Conservation (phyloP, 2,888 invertebrate species). For the Euspilapteryx auroguttella region DNA sequence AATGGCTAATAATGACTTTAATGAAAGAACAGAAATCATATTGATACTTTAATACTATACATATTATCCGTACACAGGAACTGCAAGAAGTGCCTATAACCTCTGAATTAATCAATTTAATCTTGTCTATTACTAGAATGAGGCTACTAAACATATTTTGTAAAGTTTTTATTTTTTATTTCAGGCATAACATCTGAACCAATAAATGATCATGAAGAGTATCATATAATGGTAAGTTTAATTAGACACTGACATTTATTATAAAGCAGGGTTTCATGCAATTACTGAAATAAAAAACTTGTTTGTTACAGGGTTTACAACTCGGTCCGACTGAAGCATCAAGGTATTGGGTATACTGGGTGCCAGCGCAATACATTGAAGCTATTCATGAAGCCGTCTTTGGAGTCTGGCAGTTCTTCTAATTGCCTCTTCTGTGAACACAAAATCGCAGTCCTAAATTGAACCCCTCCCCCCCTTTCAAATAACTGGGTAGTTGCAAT, state of each 20-base stretch:
- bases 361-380: slow-evolving; percentile 87
- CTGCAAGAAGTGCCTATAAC: too few relatives aligned
- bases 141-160: too few relatives aligned
- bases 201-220: slow-evolving; percentile 86
- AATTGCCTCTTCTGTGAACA: slow-evolving; percentile 18
- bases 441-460: slow-evolving; percentile 15
- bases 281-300: too few relatives aligned
- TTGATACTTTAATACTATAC: too few relatives aligned
- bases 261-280: too few relatives aligned
- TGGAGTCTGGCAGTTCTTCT: slow-evolving; percentile 82
- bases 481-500: slow-evolving; percentile 48
- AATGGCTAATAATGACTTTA: too few relatives aligned
- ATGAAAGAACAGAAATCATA: too few relatives aligned
- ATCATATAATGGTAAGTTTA: slow-evolving; percentile 81
- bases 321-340: slow-evolving; percentile 91
- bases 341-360: slow-evolving; percentile 93
- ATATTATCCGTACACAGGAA: too few relatives aligned
- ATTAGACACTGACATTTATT: too few relatives aligned
- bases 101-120: too few relatives aligned
- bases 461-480: slow-evolving; percentile 25
- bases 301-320: slow-evolving; percentile 88
- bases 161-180: slow-evolving; percentile 12
- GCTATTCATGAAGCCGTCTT: slow-evolving; percentile 90
- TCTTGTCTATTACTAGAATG: too few relatives aligned
- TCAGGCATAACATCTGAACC: slow-evolving; percentile 70